These are phyloP conservation scores for Centropus unirufus DNA, from an alignment of 2,113 vertebrate species.

Conservation along the genomic window DNA sequence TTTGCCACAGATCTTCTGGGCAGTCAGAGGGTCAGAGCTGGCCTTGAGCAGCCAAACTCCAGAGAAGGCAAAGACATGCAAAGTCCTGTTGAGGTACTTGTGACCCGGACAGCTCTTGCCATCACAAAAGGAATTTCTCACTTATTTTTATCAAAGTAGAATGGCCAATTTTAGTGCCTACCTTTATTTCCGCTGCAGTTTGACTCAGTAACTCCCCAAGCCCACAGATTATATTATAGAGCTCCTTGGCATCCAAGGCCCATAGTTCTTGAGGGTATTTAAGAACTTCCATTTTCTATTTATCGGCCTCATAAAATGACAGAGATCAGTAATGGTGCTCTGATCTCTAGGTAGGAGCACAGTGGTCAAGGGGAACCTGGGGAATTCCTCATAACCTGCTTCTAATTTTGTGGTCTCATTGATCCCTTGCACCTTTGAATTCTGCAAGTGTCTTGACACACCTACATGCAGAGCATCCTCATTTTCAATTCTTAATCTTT, in stretches of 20 bases:
- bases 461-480: not conserved
- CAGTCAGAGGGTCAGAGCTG: not conserved
- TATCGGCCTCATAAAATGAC: not conserved
- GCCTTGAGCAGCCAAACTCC: not conserved
- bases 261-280: not conserved
- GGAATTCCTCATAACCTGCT: not conserved
- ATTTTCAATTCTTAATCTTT: conserved; percentile 25
- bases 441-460: not conserved
- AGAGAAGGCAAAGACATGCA: not conserved
- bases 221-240: not conserved
- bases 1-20: not conserved
- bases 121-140: not conserved
- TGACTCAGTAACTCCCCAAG: not conserved
- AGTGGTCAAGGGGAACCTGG: not conserved
- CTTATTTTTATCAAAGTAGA: not conserved
- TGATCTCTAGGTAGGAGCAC: not conserved
- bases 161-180: not conserved
- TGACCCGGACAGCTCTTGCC: not conserved
- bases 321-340: not conserved
- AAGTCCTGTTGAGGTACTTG: not conserved
- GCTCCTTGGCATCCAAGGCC: not conserved
- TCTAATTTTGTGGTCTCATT: not conserved
- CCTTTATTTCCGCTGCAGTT: not conserved
- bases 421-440: not conserved
- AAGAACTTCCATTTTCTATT: not conserved